These are phyloP conservation scores for Troides aeacus DNA, from an alignment of 2,888 invertebrate species.

Conservation along the genomic window DNA sequence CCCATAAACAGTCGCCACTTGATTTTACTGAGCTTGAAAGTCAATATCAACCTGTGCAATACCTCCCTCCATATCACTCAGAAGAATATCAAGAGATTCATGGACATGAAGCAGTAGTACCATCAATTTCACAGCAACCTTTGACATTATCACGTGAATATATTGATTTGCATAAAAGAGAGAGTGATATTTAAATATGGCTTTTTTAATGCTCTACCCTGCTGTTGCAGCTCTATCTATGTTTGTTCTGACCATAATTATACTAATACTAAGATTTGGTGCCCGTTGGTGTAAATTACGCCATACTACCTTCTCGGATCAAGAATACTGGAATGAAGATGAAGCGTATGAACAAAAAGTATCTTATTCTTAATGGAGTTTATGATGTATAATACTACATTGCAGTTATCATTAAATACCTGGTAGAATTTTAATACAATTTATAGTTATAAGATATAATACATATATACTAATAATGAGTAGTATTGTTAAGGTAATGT, in stretches of 20 bases:
- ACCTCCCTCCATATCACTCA: constrained; percentile 51
- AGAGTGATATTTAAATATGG: constrained; percentile 89
- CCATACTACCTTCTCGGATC: constrained; percentile 83
- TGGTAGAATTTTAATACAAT: too few relatives aligned
- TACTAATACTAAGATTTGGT: constrained; percentile 87
- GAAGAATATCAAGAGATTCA: constrained; percentile 53
- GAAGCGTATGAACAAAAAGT: constrained; percentile 83
- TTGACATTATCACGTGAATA: constrained; percentile 74
- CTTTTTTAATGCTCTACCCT: constrained; percentile 88
- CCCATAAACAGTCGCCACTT: constrained; percentile 89
- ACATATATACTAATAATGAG: too few relatives aligned
- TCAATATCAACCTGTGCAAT: constrained; percentile 55
- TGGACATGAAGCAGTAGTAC: constrained; percentile 46
- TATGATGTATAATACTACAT: too few relatives aligned
- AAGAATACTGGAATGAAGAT: constrained; percentile 83
- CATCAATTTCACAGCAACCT: constrained; percentile 64
- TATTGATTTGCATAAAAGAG: constrained; percentile 86
- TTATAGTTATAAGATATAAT: too few relatives aligned
- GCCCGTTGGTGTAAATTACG: constrained; percentile 85
- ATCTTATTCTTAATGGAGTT: constrained; percentile 71
- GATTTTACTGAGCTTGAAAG: constrained; percentile 87
- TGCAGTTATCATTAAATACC: too few relatives aligned
- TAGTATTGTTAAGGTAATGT: too few relatives aligned
- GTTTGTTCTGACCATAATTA: constrained; percentile 87
- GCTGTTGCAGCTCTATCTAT: constrained; percentile 86